Conservation (phyloP, 2,113 vertebrate genomes). For the Elachura formosa region DNA sequence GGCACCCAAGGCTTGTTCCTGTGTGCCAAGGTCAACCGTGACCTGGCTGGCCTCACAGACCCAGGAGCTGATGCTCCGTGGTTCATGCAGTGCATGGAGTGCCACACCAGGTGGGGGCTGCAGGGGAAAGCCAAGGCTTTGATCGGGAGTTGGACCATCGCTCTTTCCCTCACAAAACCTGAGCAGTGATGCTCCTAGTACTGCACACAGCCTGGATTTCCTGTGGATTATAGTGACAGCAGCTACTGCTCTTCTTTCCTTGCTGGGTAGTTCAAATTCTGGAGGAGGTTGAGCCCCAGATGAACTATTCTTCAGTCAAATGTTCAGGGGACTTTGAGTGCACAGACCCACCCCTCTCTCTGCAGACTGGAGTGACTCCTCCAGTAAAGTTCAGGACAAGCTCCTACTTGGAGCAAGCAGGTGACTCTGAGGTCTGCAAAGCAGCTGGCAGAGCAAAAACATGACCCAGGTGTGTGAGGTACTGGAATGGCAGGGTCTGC, state of each 20-base stretch:
- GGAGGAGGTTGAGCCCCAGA: not conserved
- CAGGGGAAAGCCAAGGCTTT: not conserved
- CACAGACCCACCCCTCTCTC: not conserved
- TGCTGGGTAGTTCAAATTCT: not conserved
- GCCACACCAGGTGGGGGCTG: not conserved
- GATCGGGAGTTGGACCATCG: rapidly evolving
- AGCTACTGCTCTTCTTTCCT: not conserved
- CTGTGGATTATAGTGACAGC: not conserved
- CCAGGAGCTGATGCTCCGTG: rapidly evolving
- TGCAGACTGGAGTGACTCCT: not conserved
- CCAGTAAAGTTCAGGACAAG: not conserved
- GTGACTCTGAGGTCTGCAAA: not conserved
- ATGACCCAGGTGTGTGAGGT: not conserved
- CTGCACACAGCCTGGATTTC: not conserved
- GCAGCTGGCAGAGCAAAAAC: not conserved
- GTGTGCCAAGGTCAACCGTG: not conserved
- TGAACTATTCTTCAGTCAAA: not conserved
- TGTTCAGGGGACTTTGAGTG: not conserved
- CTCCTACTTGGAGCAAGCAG: not conserved
- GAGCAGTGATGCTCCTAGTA: not conserved
- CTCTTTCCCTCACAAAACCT: rapidly evolving
- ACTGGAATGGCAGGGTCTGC: not conserved
- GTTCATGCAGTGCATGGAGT: rapidly evolving
- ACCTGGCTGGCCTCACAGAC: not conserved
- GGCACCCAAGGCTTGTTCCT: not conserved